A percentile compares a stretch with the other conserved stretches of the same genome.
phyloP scores from a whole-genome alignment of 2,113 vertebrate genomes.

The Oxyruncus cristatus region DNA sequence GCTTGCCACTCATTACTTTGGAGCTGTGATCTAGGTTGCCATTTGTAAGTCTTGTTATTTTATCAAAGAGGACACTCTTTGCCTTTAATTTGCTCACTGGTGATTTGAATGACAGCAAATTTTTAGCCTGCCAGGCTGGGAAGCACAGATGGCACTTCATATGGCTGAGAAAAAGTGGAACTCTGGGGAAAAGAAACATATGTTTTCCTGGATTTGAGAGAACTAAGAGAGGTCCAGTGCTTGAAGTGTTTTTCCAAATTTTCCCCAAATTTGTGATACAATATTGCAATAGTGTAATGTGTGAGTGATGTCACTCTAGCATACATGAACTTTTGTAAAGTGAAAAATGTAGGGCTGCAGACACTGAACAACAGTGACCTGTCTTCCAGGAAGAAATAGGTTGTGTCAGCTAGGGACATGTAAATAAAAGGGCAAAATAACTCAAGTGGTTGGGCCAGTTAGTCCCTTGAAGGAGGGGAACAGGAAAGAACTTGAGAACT shows the following conservation, averaged over 20 bases:
- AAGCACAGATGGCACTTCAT: conserved; percentile 51
- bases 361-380: not conserved
- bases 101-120: conserved; percentile 2
- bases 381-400: not conserved
- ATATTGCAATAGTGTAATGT: not conserved
- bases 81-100: conserved; percentile 5
- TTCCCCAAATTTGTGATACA: not conserved
- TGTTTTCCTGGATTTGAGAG: conserved; percentile 24
- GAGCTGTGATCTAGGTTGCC: not conserved
- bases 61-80: not conserved
- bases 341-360: not conserved
- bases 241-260: not conserved
- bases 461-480: not conserved
- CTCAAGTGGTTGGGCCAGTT: not conserved
- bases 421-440: not conserved
- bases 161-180: conserved; percentile 14
- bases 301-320: not conserved
- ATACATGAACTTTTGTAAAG: not conserved
- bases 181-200: conserved; percentile 17
- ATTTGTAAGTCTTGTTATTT: not conserved
- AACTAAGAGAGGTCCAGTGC: not conserved
- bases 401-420: not conserved
- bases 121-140: conserved; percentile 12
- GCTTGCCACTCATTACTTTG: not conserved
- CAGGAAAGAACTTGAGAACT: not conserved